Conservation (phyloP, 1,140 invertebrate genomes). For the Littorina saxatilis region DNA sequence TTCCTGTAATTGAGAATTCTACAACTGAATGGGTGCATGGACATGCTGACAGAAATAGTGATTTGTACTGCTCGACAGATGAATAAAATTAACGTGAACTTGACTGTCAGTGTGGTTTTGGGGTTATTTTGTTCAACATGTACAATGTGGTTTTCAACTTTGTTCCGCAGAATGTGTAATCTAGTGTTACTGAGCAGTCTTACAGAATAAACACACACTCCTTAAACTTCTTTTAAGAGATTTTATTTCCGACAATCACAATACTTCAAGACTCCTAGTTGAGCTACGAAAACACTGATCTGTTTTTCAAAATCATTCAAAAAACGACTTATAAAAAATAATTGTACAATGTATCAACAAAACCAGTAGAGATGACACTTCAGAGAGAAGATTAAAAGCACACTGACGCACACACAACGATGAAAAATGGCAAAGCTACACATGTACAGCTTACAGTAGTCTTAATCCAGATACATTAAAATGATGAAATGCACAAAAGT, state of each 20-base stretch:
- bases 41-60: too few species aligned
- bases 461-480: not conserved
- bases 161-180: too few species aligned
- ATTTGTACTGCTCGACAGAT: too few species aligned
- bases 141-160: too few species aligned
- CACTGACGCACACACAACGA: not conserved
- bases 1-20: too few species aligned
- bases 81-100: too few species aligned
- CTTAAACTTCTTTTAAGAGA: not conserved
- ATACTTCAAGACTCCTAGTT: slow-evolving; percentile 18
- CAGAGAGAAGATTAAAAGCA: not conserved
- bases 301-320: not conserved
- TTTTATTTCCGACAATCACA: slow-evolving; percentile 20
- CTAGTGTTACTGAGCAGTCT: too few species aligned
- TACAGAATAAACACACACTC: not conserved
- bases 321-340: slow-evolving; percentile 9
- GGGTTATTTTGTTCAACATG: too few species aligned
- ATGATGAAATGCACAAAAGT: not conserved
- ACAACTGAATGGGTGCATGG: too few species aligned
- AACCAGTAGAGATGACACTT: not conserved
- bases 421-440: not conserved
- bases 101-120: too few species aligned
- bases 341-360: slow-evolving; percentile 8
- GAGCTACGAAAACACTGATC: slow-evolving; percentile 10
- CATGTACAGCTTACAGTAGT: not conserved